These are phyloP conservation scores for Eupithecia centaureata DNA, from an alignment of 2,888 invertebrate genomes.

Conservation along the genomic window DNA sequence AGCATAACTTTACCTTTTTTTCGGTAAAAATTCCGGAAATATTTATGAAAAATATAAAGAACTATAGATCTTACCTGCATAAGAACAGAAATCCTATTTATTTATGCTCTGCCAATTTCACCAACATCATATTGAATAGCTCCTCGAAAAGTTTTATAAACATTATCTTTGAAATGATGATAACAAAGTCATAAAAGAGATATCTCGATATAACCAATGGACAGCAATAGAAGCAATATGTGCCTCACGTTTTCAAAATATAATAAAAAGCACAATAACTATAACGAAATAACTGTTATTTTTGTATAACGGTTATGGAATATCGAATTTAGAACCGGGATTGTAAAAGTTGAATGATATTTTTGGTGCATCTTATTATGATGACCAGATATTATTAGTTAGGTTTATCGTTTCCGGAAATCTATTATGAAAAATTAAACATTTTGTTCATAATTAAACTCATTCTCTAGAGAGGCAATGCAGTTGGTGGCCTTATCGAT, in stretches of 20 bases:
- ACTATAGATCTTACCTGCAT: too few relatives aligned
- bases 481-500: too few relatives aligned
- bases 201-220: constrained; percentile 27
- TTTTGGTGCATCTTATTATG: background rate
- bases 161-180: constrained; percentile 23
- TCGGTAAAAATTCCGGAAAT: too few relatives aligned
- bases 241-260: constrained; percentile 26
- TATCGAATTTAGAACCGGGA: constrained; percentile 1
- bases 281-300: constrained; percentile 26
- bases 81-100: too few relatives aligned
- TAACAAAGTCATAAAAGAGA: constrained; percentile 41
- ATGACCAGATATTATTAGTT: background rate
- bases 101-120: too few relatives aligned
- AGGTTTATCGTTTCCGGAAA: too few relatives aligned
- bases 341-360: background rate
- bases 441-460: too few relatives aligned
- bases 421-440: too few relatives aligned
- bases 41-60: too few relatives aligned
- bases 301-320: constrained; percentile 19
- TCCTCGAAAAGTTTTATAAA: background rate
- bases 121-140: too few relatives aligned
- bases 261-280: constrained; percentile 17
- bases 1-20: too few relatives aligned
- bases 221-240: constrained; percentile 23
- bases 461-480: too few relatives aligned